Percentiles rank a stretch among this genome's conserved stretches.
phyloP scores from a whole-genome alignment of 2,888 invertebrate species.

The Cyrtodaria siliqua region DNA sequence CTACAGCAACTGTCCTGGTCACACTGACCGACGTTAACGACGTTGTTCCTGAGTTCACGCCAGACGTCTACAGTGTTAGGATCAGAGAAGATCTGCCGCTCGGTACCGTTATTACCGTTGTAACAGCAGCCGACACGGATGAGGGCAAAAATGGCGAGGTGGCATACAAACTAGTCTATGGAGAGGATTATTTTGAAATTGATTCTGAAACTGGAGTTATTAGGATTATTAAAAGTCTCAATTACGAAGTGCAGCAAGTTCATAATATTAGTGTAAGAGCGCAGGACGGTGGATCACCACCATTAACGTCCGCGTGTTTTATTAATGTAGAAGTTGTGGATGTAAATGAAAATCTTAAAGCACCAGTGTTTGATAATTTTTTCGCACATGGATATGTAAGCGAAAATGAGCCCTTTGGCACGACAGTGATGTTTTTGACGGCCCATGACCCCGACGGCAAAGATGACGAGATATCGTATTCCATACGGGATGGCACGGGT shows the following conservation, averaged over 20 bases:
- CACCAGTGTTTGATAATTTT: slow-evolving; percentile 94
- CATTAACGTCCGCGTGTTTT: slow-evolving; percentile 92
- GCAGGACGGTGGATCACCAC: slow-evolving; percentile 92
- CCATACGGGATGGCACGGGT: slow-evolving; percentile 95
- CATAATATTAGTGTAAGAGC: slow-evolving; percentile 95
- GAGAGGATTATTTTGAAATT: slow-evolving; percentile 90
- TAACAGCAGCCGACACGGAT: slow-evolving; percentile 95
- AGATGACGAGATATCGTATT: slow-evolving; percentile 94
- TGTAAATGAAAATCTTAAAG: slow-evolving; percentile 96
- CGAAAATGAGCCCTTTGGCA: slow-evolving; percentile 93
- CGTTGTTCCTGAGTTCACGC: slow-evolving; percentile 91
- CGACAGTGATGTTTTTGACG: slow-evolving; percentile 91
- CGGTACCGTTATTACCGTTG: slow-evolving; percentile 94
- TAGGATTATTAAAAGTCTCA: slow-evolving; percentile 91
- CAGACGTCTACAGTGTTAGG: slow-evolving; percentile 89
- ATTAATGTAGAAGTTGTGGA: slow-evolving; percentile 93
- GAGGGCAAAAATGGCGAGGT: slow-evolving; percentile 93
- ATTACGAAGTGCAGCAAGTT: slow-evolving; percentile 96
- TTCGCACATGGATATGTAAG: slow-evolving; percentile 91
- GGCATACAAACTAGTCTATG: slow-evolving; percentile 89
- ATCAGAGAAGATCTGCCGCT: slow-evolving; percentile 96
- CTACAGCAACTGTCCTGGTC: slow-evolving; percentile 94
- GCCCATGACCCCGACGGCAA: slow-evolving; percentile 93
- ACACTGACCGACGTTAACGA: slow-evolving; percentile 96
- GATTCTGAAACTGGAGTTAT: slow-evolving; percentile 95